These are phyloP conservation scores for Lophochroa leadbeateri DNA, from an alignment of 2,113 vertebrate genomes.

Conservation along the genomic window DNA sequence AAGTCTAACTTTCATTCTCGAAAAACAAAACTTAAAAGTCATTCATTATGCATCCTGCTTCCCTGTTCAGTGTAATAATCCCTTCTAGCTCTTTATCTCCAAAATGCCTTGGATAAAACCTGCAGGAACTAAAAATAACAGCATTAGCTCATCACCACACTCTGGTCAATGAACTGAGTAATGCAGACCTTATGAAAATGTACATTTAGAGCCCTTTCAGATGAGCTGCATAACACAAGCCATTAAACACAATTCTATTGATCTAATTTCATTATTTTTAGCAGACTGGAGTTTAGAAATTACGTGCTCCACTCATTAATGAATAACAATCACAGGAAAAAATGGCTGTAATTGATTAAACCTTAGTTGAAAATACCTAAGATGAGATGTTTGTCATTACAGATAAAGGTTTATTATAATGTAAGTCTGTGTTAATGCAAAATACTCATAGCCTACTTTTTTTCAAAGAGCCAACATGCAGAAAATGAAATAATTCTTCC, in stretches of 20 bases:
- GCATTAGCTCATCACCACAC: constrained; percentile 53
- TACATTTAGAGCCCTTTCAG: constrained; percentile 38
- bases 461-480: neutral
- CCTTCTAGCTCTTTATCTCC: constrained; percentile 27
- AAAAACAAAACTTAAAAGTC: constrained; percentile 30
- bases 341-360: constrained; percentile 2
- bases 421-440: neutral
- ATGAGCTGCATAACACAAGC: constrained; percentile 56
- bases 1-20: neutral
- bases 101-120: neutral
- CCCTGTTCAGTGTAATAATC: neutral
- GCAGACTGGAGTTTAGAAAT: constrained; percentile 40
- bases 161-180: constrained; percentile 68
- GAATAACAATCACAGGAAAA: neutral
- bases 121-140: constrained; percentile 55
- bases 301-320: constrained; percentile 3
- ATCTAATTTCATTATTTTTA: constrained; percentile 69
- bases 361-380: constrained; percentile 9
- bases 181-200: constrained; percentile 66
- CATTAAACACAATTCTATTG: constrained; percentile 62
- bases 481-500: neutral
- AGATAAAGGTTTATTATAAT: neutral
- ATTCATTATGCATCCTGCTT: neutral
- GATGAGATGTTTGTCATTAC: neutral
- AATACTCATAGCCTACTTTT: neutral